Evolutionary conservation across 2,113 vertebrate genomes (phyloP), one percentile per base, ranked within the genome.

Genomic region (Myiozetetes cayanensis): DNA sequence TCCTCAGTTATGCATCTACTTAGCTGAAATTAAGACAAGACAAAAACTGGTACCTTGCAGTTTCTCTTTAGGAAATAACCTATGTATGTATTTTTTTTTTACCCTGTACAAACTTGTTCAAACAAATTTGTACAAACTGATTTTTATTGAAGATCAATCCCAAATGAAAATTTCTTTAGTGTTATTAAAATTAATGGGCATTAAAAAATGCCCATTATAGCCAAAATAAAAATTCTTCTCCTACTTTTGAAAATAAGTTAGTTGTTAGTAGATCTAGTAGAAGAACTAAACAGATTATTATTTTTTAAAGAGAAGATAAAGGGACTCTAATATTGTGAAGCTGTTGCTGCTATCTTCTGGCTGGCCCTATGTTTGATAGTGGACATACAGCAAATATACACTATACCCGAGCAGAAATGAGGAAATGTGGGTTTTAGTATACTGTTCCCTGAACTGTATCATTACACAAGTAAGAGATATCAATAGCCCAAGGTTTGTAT

Each of bases 1-100:
- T 70, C 44, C 12, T 85, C 49, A 78, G 19, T 90, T 74, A 39
- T 28, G 14, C 9, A 5, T 93, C 67, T 86, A 61, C 23, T 67
- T 35, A 56, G 8, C 75, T 89, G 66, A 93, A 94, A 91, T 83
- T 33, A 94, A 84, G 52, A 52, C 47, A 80, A 90, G 93, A 87
- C 6, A 8, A 53, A 77, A 85, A 67, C 25, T 44, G 4, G 3
- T 75, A 19, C n/a, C 8, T 20, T 52, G 6, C 22, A 67, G 9
- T 94, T 95, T 83, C 15, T 83, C 31, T 90, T 75, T n/a, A 71
- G n/a, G 31, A 83, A 67, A 52, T 37, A 12, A 70, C 10, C 30
- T 28, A 6, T 58, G 8, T 8, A 7, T 31, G 9, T 37, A 44
- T 37, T n/a, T 61, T 1, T 46, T 46, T 59, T 88, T 59, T 79